A percentile compares a stretch with the other conserved stretches of the same genome.
Conservation (phyloP, 2,888 invertebrate genomes). For the Drosophila nr. perissopoda region DNA sequence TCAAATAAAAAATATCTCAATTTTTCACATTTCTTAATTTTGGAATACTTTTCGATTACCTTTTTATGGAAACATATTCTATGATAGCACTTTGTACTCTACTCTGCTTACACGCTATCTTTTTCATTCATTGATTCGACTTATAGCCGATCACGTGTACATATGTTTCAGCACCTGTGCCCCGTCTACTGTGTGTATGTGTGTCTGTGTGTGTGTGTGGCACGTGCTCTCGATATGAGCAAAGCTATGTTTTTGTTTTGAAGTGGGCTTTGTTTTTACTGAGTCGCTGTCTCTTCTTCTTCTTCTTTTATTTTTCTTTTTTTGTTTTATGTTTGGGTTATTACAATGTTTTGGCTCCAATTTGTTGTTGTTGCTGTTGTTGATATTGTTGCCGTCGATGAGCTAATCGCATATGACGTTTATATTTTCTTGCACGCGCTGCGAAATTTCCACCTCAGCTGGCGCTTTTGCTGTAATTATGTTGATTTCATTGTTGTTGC, state of each 20-base stretch:
- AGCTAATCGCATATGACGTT: conserved; percentile 73
- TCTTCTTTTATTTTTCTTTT: neutral
- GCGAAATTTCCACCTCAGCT: conserved; percentile 60
- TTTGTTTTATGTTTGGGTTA: conserved; percentile 31
- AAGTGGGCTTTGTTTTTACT: conserved; percentile 27
- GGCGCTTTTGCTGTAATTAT: conserved; percentile 30
- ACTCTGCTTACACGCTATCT: conserved; percentile 48
- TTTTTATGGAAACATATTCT: neutral
- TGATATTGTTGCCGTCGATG: conserved; percentile 56
- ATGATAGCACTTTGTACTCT: neutral
- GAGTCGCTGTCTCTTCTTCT: conserved; percentile 9
- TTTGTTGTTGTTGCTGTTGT: conserved; percentile 35
- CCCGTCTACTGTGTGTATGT: conserved; percentile 31
- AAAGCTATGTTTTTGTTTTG: conserved; percentile 36
- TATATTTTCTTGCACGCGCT: conserved; percentile 67
- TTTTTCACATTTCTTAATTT: neutral
- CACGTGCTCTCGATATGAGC: conserved; percentile 62
- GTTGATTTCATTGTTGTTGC: conserved; percentile 22
- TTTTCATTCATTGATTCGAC: conserved; percentile 77
- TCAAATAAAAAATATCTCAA: neutral
- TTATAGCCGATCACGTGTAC: conserved; percentile 74
- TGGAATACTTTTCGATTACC: neutral
- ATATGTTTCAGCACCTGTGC: conserved; percentile 69
- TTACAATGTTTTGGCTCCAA: conserved; percentile 32
- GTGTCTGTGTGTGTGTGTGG: conserved; percentile 33